phyloP scores from a whole-genome alignment of 1,140 invertebrate genomes.

The Caenorhabditis latens region DNA sequence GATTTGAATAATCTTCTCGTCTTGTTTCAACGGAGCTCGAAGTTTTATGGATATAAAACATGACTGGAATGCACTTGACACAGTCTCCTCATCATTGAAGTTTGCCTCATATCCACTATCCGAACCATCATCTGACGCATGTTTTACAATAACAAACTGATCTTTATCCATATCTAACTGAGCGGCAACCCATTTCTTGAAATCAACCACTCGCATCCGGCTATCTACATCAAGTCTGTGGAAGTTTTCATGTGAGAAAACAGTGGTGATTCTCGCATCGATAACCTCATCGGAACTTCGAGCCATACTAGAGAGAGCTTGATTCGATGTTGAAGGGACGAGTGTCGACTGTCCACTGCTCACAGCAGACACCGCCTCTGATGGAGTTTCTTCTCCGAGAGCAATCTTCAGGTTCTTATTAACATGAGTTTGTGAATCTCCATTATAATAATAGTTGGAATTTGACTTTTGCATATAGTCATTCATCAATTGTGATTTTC shows the following conservation, averaged over 20 bases:
- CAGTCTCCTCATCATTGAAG: slow-evolving; percentile 37
- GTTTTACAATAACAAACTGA: slow-evolving; percentile 39
- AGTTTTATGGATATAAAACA: slow-evolving; percentile 61
- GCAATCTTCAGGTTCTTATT: slow-evolving; percentile 27
- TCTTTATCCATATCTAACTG: slow-evolving; percentile 20
- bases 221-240: slow-evolving; percentile 46
- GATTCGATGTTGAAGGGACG: slow-evolving; percentile 7
- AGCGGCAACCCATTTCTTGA: slow-evolving; percentile 54
- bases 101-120: slow-evolving; percentile 35
- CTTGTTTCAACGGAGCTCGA: slow-evolving; percentile 61
- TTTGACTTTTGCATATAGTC: slow-evolving; percentile 40
- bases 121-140: slow-evolving; percentile 2
- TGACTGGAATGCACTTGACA: slow-evolving; percentile 47
- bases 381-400: background rate
- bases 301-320: slow-evolving; percentile 4
- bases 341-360: slow-evolving; percentile 1
- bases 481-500: slow-evolving; percentile 30
- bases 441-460: background rate
- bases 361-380: background rate
- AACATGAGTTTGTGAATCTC: background rate
- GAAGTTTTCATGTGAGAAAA: background rate
- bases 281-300: background rate
- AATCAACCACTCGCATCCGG: slow-evolving; percentile 12
- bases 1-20: slow-evolving; percentile 65
- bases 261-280: background rate